A percentile compares a stretch with the other conserved stretches of the same genome.
phyloP scores from a whole-genome alignment of 2,888 invertebrate species.

The Cephus pygmeus region DNA sequence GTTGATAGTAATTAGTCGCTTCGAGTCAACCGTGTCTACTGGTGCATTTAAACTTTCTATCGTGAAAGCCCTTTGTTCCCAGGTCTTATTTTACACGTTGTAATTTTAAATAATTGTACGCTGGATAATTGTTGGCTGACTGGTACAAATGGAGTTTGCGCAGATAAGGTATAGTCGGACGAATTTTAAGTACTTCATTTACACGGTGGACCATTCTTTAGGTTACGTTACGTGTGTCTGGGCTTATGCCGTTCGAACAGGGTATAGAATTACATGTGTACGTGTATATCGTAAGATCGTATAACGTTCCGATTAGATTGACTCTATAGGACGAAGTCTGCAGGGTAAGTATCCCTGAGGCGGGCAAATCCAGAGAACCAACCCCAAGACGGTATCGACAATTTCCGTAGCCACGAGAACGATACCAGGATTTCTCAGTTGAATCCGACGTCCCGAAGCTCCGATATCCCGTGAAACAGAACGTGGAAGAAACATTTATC shows the following conservation, averaged over 20 bases:
- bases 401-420: neutral
- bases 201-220: neutral
- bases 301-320: neutral
- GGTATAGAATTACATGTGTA: neutral
- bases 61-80: neutral
- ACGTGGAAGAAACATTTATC: neutral
- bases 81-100: neutral
- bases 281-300: neutral
- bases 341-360: neutral
- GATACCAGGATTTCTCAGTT: neutral
- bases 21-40: neutral
- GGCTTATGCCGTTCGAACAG: neutral
- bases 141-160: neutral
- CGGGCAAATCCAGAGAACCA: neutral
- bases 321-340: neutral
- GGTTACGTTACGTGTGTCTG: neutral
- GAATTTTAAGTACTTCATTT: neutral
- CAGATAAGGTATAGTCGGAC: neutral
- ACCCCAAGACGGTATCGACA: neutral
- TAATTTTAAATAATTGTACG: neutral
- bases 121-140: neutral
- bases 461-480: neutral
- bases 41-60: neutral
- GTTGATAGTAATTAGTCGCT: neutral
- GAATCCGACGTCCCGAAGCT: neutral